Conservation (phyloP, 2,113 vertebrate species). For the Xiphophorus maculatus region DNA sequence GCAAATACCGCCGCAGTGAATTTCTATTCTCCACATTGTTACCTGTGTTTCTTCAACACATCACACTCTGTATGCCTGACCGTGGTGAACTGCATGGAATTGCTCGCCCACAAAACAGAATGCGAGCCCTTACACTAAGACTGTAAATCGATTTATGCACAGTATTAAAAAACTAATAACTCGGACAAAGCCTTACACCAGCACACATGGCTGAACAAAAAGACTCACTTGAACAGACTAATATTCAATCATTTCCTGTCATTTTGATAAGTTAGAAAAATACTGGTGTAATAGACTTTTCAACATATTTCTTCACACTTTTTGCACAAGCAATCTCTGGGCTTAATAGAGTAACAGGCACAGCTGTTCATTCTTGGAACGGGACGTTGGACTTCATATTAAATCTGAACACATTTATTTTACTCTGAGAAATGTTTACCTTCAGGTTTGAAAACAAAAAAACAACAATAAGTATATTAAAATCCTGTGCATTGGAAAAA, state of each 20-base stretch:
- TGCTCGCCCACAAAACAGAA: constrained; percentile 5
- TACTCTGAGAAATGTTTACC: constrained; percentile 43
- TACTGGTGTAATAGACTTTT: constrained; percentile 69
- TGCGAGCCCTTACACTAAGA: neutral
- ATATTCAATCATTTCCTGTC: constrained; percentile 77
- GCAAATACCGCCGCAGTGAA: neutral
- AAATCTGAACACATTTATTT: constrained; percentile 52
- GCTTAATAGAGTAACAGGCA: constrained; percentile 69
- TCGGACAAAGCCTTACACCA: constrained; percentile 60
- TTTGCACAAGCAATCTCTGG: constrained; percentile 75
- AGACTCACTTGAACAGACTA: constrained; percentile 66
- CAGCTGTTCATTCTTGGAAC: constrained; percentile 56
- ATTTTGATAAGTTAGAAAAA: constrained; percentile 75
- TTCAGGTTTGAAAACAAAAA: constrained; percentile 27
- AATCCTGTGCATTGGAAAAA: neutral
- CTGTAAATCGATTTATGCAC: constrained; percentile 69
- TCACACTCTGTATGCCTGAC: constrained; percentile 16
- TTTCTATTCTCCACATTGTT: constrained; percentile 6
- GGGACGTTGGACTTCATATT: constrained; percentile 42
- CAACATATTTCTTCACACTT: constrained; percentile 72
- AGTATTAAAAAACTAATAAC: constrained; percentile 74
- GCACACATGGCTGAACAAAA: constrained; percentile 68
- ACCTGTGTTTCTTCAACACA: constrained; percentile 23
- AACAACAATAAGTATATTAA: constrained; percentile 24
- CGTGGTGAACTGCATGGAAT: constrained; percentile 30